phyloP scores from a whole-genome alignment of 2,888 invertebrate species.

The Eutolmus rufibarbis region DNA sequence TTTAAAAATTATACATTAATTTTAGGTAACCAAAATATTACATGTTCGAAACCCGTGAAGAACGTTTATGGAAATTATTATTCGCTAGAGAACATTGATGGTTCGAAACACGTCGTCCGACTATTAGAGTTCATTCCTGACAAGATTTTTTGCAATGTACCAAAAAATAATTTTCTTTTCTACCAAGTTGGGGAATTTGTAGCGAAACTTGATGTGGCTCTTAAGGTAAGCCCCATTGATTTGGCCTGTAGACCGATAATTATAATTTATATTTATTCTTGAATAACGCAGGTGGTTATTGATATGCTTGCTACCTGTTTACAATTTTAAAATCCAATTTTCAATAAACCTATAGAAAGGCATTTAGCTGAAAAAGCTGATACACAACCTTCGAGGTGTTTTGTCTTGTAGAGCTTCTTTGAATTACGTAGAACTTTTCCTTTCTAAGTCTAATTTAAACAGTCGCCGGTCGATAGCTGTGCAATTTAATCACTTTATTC shows the following conservation, averaged over 20 bases:
- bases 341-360: not conserved
- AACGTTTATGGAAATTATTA: constrained; percentile 72
- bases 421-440: not conserved
- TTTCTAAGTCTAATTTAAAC: not conserved
- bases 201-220: constrained; percentile 72
- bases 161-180: constrained; percentile 69
- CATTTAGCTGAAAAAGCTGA: not conserved
- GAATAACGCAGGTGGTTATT: not conserved
- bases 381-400: not conserved
- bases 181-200: constrained; percentile 77
- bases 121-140: constrained; percentile 81
- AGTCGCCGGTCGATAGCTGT: not conserved
- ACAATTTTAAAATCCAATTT: not conserved
- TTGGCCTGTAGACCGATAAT: not conserved
- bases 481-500: not conserved
- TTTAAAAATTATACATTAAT: constrained; percentile 36
- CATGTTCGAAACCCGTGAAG: constrained; percentile 75
- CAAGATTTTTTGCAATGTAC: constrained; percentile 70
- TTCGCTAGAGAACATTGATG: constrained; percentile 65
- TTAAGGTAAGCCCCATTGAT: constrained; percentile 67
- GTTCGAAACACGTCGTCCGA: constrained; percentile 72
- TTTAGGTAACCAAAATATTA: constrained; percentile 68
- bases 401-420: not conserved
- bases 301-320: not conserved
- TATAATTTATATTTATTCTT: not conserved